Conservation (phyloP, 92 coral and sea anemone species). For the Siderastrea radians region DNA sequence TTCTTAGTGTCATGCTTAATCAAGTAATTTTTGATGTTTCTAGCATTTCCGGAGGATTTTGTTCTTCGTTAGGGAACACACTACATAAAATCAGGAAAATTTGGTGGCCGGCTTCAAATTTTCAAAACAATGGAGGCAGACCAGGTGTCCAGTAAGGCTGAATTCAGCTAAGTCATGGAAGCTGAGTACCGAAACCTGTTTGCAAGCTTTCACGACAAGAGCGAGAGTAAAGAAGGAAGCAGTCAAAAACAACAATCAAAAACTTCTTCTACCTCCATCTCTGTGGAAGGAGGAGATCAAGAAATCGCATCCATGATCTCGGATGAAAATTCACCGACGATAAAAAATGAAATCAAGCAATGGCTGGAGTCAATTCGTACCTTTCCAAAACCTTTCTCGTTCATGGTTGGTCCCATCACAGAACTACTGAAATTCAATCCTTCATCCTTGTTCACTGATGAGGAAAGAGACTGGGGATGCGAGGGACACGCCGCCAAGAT, state of each 20-base stretch:
- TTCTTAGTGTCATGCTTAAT: too few relatives aligned
- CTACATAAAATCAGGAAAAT: constrained; percentile 39
- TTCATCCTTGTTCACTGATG: too few relatives aligned
- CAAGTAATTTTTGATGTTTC: too few relatives aligned
- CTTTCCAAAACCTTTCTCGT: neutral
- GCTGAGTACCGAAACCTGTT: constrained; percentile 15
- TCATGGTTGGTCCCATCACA: neutral
- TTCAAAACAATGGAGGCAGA: constrained; percentile 11
- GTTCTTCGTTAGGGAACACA: constrained; percentile 45
- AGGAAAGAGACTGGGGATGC: too few relatives aligned
- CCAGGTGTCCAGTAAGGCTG: neutral
- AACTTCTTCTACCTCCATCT: neutral
- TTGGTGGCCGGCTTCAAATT: constrained; percentile 32
- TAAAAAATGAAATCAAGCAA: neutral
- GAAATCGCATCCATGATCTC: constrained; percentile 5
- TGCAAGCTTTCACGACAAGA: constrained; percentile 25
- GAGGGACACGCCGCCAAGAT: neutral
- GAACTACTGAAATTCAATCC: neutral
- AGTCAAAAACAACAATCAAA: neutral
- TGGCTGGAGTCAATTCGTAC: neutral
- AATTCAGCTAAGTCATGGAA: neutral
- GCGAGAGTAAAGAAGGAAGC: neutral
- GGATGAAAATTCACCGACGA: neutral
- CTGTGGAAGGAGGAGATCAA: neutral
- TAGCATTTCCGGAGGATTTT: constrained; percentile 2